These are phyloP conservation scores for Sialia sialis DNA, from an alignment of 2,113 vertebrate genomes.

Conservation along the genomic window DNA sequence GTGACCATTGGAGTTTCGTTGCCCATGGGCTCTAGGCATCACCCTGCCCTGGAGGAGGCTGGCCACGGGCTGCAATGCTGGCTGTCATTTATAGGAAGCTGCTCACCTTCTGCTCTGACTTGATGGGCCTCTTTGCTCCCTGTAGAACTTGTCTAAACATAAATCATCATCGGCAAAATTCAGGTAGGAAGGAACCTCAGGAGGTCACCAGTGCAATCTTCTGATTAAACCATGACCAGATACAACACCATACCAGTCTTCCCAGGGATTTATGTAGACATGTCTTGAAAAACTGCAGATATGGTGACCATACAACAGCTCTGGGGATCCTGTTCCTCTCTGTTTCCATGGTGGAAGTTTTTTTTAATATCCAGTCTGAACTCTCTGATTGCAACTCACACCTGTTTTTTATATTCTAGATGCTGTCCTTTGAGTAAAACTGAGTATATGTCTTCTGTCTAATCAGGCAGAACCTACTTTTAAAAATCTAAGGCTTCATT, in stretches of 20 bases:
- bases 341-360: not conserved
- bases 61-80: not conserved
- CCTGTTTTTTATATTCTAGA: not conserved
- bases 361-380: not conserved
- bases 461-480: not conserved
- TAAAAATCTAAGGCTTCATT: not conserved
- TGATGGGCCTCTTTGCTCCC: not conserved
- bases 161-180: not conserved
- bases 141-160: not conserved
- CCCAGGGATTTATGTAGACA: not conserved
- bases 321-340: not conserved
- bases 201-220: not conserved
- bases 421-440: not conserved
- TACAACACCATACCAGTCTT: not conserved
- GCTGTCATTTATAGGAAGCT: not conserved
- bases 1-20: not conserved
- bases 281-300: not conserved
- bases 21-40: not conserved
- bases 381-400: not conserved
- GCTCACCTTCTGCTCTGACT: not conserved
- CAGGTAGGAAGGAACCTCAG: not conserved
- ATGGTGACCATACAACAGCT: not conserved
- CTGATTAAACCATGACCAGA: not conserved
- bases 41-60: not conserved
- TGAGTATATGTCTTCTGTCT: not conserved